Conservation (phyloP, 1,140 invertebrate genomes). For the Drosophila funebris region DNA sequence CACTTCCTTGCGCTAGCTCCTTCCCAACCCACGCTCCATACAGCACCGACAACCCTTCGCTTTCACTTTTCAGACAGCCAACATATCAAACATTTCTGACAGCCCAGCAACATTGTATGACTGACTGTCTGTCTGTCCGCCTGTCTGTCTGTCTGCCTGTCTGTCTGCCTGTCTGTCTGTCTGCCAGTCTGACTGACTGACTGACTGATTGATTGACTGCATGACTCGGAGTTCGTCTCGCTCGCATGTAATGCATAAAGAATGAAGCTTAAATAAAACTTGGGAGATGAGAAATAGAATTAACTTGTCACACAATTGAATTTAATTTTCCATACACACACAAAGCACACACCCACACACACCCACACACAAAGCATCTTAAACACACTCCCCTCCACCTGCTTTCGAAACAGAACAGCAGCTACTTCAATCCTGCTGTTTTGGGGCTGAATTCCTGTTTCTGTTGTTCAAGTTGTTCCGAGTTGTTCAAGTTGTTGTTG, state of each 20-base stretch:
- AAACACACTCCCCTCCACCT: conserved; percentile 7
- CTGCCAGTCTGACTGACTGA: conserved; percentile 46
- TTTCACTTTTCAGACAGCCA: conserved; percentile 63
- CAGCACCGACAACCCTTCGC: conserved; percentile 62
- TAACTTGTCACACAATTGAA: conserved; percentile 83
- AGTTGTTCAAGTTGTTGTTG: conserved; percentile 13
- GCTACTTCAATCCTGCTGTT: conserved; percentile 29
- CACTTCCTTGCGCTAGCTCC: neutral
- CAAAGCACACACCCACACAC: neutral
- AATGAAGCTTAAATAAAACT: conserved; percentile 82
- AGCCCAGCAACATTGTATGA: conserved; percentile 39
- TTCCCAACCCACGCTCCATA: too few relatives aligned
- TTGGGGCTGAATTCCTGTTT: conserved; percentile 30
- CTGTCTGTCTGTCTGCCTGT: conserved; percentile 35
- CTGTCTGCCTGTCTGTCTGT: conserved; percentile 45
- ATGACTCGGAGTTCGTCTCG: conserved; percentile 29
- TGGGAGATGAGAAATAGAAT: conserved; percentile 82
- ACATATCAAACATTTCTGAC: conserved; percentile 78
- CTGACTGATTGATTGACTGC: conserved; percentile 52
- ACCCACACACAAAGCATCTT: conserved; percentile 53
- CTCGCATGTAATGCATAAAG: conserved; percentile 79
- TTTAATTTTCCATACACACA: conserved; percentile 77
- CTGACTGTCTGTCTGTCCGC: conserved; percentile 42
- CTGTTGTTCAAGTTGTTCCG: conserved; percentile 23
- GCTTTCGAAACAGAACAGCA: neutral